These are phyloP conservation scores for Ctenosaura bakeri DNA, from an alignment of 2,797 vertebrate species.

Conservation along the genomic window DNA sequence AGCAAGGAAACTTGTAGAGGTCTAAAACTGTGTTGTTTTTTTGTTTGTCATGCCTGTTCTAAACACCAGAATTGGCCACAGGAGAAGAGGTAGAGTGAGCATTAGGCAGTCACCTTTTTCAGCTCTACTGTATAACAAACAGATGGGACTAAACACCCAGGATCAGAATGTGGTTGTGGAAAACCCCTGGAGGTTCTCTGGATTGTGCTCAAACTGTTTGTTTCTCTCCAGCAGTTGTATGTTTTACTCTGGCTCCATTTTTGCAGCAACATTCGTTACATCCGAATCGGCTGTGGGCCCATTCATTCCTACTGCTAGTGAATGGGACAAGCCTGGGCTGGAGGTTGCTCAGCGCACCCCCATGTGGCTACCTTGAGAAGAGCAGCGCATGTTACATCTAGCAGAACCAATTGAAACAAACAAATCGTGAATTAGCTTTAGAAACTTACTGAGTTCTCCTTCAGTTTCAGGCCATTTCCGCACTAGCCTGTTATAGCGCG, in stretches of 20 bases:
- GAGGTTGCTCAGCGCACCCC: constrained; percentile 22
- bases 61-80: background rate
- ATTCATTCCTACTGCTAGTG: background rate
- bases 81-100: background rate
- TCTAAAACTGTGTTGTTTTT: background rate
- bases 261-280: background rate
- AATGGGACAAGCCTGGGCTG: background rate
- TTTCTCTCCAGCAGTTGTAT: background rate
- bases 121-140: background rate
- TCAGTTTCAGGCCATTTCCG: no score
- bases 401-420: no score
- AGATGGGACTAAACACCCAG: background rate
- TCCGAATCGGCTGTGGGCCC: background rate
- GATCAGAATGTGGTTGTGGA: background rate
- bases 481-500: no score
- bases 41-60: background rate
- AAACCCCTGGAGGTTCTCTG: background rate
- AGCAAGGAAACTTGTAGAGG: background rate
- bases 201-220: background rate
- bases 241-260: background rate
- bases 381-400: background rate
- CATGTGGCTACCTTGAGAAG: constrained; percentile 30
- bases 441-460: background rate
- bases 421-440: background rate
- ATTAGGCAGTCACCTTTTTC: background rate